Percentiles rank a stretch among this genome's conserved stretches.
These are phyloP conservation scores for Poecilus cupreus DNA, from an alignment of 2,888 invertebrate species.

Conservation along the genomic window DNA sequence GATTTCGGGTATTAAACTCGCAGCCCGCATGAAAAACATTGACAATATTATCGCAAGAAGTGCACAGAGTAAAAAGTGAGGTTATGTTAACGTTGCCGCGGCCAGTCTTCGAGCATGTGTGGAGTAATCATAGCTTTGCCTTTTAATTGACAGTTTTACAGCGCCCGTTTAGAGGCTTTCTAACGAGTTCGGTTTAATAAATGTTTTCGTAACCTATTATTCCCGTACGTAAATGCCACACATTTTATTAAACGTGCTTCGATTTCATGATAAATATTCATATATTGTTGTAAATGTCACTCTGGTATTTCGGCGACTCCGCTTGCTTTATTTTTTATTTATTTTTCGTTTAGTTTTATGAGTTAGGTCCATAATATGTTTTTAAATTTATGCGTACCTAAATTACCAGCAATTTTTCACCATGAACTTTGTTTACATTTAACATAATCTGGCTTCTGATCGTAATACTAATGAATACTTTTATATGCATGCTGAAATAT, in stretches of 20 bases:
- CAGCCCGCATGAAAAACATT: not conserved
- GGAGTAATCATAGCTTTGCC: slow-evolving; percentile 28
- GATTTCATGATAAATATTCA: slow-evolving; percentile 40
- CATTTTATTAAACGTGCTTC: slow-evolving; percentile 41
- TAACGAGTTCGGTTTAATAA: slow-evolving; percentile 34
- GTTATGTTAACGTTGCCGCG: not conserved
- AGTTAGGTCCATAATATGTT: not conserved
- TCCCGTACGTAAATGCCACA: slow-evolving; percentile 46
- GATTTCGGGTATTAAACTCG: not conserved
- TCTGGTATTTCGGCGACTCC: slow-evolving; percentile 11
- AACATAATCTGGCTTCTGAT: not conserved
- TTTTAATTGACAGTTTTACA: slow-evolving; percentile 52
- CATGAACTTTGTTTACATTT: not conserved
- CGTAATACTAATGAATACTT: not conserved
- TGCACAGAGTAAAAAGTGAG: no score
- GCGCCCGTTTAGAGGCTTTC: not conserved
- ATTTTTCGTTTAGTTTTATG: slow-evolving; percentile 16
- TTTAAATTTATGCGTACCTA: not conserved
- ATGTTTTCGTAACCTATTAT: slow-evolving; percentile 41
- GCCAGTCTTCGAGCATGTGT: not conserved
- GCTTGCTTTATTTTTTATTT: not conserved
- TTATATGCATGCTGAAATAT: no score
- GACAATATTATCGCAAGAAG: not conserved
- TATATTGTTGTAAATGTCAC: slow-evolving; percentile 42
- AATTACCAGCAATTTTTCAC: slow-evolving; percentile 20